phyloP scores from a whole-genome alignment of 2,888 invertebrate genomes.

The Heliconius ethilla region DNA sequence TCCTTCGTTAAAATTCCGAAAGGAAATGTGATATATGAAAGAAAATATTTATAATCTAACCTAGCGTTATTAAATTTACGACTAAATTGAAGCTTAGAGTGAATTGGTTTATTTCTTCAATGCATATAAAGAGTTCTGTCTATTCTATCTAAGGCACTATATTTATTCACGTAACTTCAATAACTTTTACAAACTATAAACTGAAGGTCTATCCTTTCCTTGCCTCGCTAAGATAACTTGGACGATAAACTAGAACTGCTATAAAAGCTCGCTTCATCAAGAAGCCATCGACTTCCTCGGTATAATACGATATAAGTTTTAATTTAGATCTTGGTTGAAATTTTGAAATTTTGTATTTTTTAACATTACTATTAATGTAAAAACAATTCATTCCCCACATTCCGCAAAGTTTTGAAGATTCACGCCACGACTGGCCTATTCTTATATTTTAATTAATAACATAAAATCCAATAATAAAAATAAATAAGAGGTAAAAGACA shows the following conservation, averaged over 20 bases:
- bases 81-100: neutral
- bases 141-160: no score
- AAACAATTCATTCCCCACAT: no score
- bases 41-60: neutral
- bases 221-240: neutral
- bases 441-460: no score
- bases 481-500: neutral
- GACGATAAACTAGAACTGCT: conserved; percentile 4
- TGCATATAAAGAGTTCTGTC: neutral
- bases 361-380: no score
- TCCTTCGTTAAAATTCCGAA: neutral
- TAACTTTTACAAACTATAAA: neutral
- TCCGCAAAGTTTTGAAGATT: no score
- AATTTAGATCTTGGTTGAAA: neutral
- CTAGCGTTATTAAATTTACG: neutral
- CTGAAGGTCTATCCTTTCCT: neutral
- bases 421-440: no score
- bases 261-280: conserved; percentile 12
- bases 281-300: conserved; percentile 3
- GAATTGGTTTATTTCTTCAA: neutral
- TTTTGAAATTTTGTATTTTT: neutral
- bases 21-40: neutral
- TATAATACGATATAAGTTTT: neutral
- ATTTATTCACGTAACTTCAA: neutral
- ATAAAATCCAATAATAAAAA: neutral